Evolutionary conservation across 2,797 vertebrate species (phyloP).

Genomic region (Bucorvus abyssinicus): DNA sequence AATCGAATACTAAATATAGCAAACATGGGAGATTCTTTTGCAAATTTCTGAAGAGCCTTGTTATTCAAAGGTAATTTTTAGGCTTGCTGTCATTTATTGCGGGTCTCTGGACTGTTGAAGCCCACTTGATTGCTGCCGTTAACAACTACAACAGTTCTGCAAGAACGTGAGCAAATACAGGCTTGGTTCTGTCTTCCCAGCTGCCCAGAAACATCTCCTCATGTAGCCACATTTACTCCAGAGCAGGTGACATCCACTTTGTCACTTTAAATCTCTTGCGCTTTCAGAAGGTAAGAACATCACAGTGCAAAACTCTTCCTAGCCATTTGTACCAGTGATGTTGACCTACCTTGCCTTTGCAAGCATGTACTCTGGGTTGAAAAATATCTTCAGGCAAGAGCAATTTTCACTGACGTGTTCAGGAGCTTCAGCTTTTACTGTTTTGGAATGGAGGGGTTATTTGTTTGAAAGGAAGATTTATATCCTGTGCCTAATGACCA

Average conservation of each 20-base stretch:
- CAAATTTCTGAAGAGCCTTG: not conserved
- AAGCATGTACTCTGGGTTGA: not conserved
- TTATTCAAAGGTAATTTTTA: not conserved
- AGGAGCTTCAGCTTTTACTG: not conserved
- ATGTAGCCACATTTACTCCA: not conserved
- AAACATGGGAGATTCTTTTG: not conserved
- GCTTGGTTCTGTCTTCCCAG: not conserved
- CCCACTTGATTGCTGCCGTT: not conserved
- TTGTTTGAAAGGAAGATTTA: not conserved
- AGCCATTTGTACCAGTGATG: not conserved
- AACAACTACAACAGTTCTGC: not conserved
- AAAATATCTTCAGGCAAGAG: not conserved
- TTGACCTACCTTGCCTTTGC: not conserved
- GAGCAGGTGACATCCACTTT: not conserved
- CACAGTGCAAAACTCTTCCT: not conserved
- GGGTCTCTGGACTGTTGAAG: not conserved
- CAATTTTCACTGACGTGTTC: not conserved
- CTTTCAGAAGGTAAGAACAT: not conserved
- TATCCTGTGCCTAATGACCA: not conserved
- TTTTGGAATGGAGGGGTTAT: accelerated
- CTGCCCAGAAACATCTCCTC: not conserved
- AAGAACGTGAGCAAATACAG: not conserved
- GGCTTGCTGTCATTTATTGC: not conserved
- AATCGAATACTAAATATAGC: not conserved
- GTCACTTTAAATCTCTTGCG: not conserved